Evolutionary conservation across 2,797 vertebrate genomes (phyloP).

Genomic region (Lepilemur ruficaudatus): DNA sequence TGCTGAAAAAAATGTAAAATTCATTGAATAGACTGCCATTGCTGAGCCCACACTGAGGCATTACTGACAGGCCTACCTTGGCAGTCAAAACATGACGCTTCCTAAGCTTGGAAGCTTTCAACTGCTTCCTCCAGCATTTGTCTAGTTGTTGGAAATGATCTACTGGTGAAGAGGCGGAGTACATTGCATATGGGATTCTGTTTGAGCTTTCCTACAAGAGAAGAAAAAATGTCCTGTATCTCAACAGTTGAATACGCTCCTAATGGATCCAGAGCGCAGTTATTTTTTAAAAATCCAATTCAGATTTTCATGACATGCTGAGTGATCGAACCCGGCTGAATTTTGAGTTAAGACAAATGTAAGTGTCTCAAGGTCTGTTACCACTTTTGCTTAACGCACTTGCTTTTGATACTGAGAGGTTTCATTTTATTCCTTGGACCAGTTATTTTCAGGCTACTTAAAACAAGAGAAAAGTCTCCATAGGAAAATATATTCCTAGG

Average conservation of each 20-base stretch:
- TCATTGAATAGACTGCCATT: background rate
- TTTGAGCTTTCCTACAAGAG: background rate
- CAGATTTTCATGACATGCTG: background rate
- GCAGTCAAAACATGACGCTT: background rate
- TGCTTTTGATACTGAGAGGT: conserved; percentile 5
- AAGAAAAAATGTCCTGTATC: background rate
- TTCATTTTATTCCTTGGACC: conserved; percentile 43
- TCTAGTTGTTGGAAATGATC: background rate
- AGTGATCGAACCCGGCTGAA: background rate
- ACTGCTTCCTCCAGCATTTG: background rate
- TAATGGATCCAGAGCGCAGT: background rate
- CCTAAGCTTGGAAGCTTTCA: background rate
- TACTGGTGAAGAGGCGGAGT: background rate
- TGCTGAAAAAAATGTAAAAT: background rate
- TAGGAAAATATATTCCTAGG: conserved; percentile 49
- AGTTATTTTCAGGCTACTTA: conserved; percentile 44
- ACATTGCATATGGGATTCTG: background rate
- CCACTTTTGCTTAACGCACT: background rate
- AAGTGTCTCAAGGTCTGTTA: background rate
- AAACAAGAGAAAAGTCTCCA: conserved; percentile 29
- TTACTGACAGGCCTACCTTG: background rate
- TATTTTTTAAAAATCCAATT: background rate
- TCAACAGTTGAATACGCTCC: background rate
- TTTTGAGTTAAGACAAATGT: conserved; percentile 29
- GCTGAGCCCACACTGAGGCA: background rate